Evolutionary conservation across 2,113 vertebrate species (phyloP).

Genomic region (Engraulis encrasicolus): DNA sequence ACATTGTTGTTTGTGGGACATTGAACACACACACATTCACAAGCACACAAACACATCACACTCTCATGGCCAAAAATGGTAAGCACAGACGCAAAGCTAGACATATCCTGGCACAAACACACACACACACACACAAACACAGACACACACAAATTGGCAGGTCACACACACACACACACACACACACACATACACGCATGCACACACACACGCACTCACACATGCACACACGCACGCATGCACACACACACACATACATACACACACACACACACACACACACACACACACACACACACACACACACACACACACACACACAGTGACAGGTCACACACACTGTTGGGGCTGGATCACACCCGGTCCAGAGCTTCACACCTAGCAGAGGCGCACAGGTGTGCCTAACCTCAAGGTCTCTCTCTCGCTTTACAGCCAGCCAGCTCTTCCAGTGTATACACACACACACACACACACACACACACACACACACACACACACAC

Average conservation of each 20-base stretch:
- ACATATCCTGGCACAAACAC: no score
- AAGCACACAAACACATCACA: not conserved
- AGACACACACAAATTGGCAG: no score
- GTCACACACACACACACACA: no score
- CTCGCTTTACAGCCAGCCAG: slow-evolving; percentile 11
- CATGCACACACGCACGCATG: not conserved
- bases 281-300: not conserved
- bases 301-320: slow-evolving; percentile 13
- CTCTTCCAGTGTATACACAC: not conserved
- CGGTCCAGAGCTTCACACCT: slow-evolving; percentile 16
- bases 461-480: not conserved
- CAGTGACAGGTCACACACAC: slow-evolving; percentile 3
- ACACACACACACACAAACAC: no score
- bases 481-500: not conserved
- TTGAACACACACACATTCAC: not conserved
- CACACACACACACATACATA: not conserved
- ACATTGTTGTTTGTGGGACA: no score
- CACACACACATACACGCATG: no score
- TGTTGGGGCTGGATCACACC: slow-evolving; percentile 20
- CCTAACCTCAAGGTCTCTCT: slow-evolving; percentile 13
- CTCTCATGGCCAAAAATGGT: no score
- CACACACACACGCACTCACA: no score
- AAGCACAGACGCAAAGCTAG: no score
- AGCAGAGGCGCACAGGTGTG: slow-evolving; percentile 17
- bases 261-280: not conserved